Conservation (phyloP, 2,888 invertebrate genomes). For the Crioceris asparagi region DNA sequence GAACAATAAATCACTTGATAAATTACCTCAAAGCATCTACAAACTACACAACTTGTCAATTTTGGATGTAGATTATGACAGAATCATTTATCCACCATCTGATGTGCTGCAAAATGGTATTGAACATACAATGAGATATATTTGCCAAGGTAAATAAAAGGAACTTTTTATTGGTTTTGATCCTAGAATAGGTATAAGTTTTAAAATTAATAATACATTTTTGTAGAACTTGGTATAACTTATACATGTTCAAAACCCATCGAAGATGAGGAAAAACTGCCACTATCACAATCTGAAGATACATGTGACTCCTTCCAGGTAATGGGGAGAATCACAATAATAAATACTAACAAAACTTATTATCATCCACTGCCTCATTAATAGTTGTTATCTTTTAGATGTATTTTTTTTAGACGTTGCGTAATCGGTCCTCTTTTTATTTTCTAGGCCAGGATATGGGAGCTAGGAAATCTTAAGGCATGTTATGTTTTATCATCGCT, state of each 20-base stretch:
- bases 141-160: constrained; percentile 42
- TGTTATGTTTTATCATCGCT: constrained; percentile 38
- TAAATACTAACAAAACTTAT: neutral
- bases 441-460: constrained; percentile 49
- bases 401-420: too few species aligned
- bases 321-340: constrained; percentile 11
- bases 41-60: constrained; percentile 49
- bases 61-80: constrained; percentile 51
- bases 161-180: neutral
- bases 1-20: constrained; percentile 47
- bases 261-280: constrained; percentile 28
- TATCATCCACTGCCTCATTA: too few species aligned
- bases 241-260: constrained; percentile 39
- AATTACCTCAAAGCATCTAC: constrained; percentile 55
- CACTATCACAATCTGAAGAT: constrained; percentile 7
- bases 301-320: constrained; percentile 34
- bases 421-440: neutral
- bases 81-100: constrained; percentile 54
- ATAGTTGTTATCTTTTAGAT: too few species aligned
- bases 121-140: constrained; percentile 53
- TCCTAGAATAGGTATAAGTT: neutral
- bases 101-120: constrained; percentile 51
- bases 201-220: too few species aligned
- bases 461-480: constrained; percentile 51
- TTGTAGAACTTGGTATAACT: constrained; percentile 37